phyloP scores from a whole-genome alignment of 2,888 invertebrate genomes.

The Drosophila cognata region DNA sequence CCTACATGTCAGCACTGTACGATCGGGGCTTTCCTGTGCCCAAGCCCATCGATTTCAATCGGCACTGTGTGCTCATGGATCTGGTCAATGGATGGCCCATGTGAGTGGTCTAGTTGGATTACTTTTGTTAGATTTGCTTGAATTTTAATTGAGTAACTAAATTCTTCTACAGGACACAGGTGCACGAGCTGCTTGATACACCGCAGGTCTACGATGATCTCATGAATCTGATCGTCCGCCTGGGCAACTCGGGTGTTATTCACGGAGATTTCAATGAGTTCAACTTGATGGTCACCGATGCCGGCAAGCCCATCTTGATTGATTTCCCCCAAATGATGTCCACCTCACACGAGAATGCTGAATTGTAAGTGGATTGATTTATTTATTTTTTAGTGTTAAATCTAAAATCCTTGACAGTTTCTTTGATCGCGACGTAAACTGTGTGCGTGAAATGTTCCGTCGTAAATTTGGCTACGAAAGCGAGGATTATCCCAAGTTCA shows the following conservation, averaged over 20 bases:
- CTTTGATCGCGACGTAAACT: slow-evolving; percentile 97
- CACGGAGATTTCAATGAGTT: slow-evolving; percentile 99
- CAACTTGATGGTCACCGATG: slow-evolving; percentile 95
- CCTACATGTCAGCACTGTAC: slow-evolving; percentile 97
- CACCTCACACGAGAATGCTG: slow-evolving; percentile 95
- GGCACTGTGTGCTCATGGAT: slow-evolving; percentile 99
- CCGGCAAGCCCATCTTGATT: slow-evolving; percentile 93
- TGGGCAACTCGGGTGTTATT: slow-evolving; percentile 98
- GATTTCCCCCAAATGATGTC: slow-evolving; percentile 99
- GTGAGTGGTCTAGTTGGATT: slow-evolving; percentile 86
- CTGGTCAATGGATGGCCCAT: slow-evolving; percentile 92
- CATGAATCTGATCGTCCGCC: slow-evolving; percentile 95
- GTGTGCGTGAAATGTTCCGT: slow-evolving; percentile 95
- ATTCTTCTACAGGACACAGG: slow-evolving; percentile 86
- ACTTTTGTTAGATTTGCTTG: not conserved
- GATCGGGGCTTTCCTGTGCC: slow-evolving; percentile 97
- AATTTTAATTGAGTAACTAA: not conserved
- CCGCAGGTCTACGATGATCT: slow-evolving; percentile 95
- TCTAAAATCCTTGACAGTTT: slow-evolving; percentile 86
- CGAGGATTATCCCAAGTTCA: slow-evolving; percentile 91
- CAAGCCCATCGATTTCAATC: slow-evolving; percentile 96
- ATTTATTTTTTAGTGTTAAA: not conserved
- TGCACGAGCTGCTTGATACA: slow-evolving; percentile 88
- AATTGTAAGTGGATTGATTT: slow-evolving; percentile 87
- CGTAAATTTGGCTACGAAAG: slow-evolving; percentile 96